Evolutionary conservation across 2,797 vertebrate genomes (phyloP).

Genomic region (Gallirallus australis): DNA sequence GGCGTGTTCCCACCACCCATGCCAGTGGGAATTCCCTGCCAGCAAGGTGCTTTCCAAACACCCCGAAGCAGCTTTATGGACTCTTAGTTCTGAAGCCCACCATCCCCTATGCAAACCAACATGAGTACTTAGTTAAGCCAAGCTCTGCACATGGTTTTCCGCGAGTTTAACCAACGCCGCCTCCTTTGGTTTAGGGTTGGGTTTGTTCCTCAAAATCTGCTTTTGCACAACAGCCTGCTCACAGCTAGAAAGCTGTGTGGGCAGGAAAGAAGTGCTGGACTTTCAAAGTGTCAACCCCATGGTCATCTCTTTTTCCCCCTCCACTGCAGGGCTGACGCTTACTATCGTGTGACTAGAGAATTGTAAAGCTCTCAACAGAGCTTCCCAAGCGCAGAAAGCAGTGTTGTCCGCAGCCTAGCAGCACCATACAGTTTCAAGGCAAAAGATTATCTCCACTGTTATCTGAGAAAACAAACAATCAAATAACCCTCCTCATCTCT

Average conservation of each 20-base stretch:
- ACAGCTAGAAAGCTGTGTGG: neutral
- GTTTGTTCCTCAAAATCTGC: neutral
- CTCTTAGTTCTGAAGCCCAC: neutral
- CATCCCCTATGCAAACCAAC: fast-evolving
- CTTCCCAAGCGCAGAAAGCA: neutral
- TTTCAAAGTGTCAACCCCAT: neutral
- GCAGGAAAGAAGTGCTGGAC: neutral
- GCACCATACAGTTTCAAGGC: fast-evolving
- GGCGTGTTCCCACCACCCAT: fast-evolving
- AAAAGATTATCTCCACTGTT: neutral
- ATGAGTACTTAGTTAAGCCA: fast-evolving
- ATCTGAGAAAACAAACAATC: neutral
- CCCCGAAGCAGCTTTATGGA: no score
- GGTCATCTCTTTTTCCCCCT: no score
- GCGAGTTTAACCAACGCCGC: neutral
- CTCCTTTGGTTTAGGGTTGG: neutral
- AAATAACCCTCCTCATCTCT: neutral
- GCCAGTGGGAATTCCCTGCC: fast-evolving
- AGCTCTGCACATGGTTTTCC: neutral
- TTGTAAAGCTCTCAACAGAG: neutral
- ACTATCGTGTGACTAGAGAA: neutral
- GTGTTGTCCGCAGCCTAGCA: fast-evolving
- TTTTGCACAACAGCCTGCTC: neutral
- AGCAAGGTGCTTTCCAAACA: neutral
- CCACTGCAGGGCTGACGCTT: neutral